Percentiles rank a stretch among this genome's conserved stretches.
Evolutionary conservation across 1,140 invertebrate species (phyloP).

Genomic region (Condylostylus longicornis): DNA sequence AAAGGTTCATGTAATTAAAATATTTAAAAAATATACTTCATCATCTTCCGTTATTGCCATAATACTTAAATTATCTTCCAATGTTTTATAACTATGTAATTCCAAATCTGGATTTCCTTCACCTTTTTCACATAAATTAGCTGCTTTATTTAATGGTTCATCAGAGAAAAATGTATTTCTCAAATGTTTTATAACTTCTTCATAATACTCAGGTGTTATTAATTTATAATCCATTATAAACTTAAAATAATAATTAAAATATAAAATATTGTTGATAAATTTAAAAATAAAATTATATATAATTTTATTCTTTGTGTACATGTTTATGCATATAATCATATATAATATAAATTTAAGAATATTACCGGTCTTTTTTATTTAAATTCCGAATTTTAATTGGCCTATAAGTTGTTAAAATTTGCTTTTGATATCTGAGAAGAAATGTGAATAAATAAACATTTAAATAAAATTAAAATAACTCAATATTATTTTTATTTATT

Average conservation of each 20-base stretch:
- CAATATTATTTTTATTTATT: too few species aligned
- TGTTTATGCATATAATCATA: too few species aligned
- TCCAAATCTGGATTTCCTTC: constrained; percentile 54
- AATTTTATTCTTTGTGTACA: neutral
- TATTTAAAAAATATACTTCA: constrained; percentile 34
- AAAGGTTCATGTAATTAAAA: neutral
- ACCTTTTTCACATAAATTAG: constrained; percentile 49
- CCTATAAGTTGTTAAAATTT: too few species aligned
- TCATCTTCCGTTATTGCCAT: constrained; percentile 45
- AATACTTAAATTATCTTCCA: constrained; percentile 54
- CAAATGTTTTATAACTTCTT: constrained; percentile 51
- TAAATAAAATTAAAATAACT: too few species aligned
- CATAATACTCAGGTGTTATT: constrained; percentile 37
- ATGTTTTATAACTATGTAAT: constrained; percentile 49
- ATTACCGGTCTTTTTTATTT: too few species aligned
- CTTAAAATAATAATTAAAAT: neutral
- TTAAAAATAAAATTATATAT: neutral
- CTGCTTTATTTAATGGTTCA: constrained; percentile 60
- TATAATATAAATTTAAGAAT: too few species aligned
- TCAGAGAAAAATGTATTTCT: constrained; percentile 59
- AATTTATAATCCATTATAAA: constrained; percentile 34
- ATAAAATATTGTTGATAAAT: neutral
- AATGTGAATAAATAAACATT: too few species aligned
- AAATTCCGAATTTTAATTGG: too few species aligned
- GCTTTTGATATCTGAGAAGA: too few species aligned